Percentiles rank a stretch among this genome's conserved stretches.
These are phyloP conservation scores for Pitta sordida DNA, from an alignment of 2,113 vertebrate species.

Conservation along the genomic window DNA sequence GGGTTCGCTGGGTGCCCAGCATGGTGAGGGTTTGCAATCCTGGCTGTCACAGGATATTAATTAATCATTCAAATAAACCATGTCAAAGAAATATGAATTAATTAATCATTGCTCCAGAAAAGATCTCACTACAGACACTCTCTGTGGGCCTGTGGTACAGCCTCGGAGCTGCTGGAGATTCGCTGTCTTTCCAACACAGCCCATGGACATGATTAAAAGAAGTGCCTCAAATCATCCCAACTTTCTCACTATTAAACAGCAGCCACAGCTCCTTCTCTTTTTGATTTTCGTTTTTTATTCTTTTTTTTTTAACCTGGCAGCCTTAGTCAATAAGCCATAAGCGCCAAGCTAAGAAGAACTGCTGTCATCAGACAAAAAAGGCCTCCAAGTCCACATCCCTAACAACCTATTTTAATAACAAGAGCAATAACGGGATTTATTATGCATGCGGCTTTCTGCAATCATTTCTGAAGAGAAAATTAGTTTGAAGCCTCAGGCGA, in stretches of 20 bases:
- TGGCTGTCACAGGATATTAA: neutral
- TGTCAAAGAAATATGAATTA: neutral
- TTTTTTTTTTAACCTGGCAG: conserved; percentile 16
- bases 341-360: conserved; percentile 63
- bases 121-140: neutral
- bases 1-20: neutral
- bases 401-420: conserved; percentile 78
- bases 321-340: conserved; percentile 63
- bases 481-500: conserved; percentile 80
- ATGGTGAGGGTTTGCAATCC: neutral
- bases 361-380: conserved; percentile 66
- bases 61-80: conserved; percentile 15
- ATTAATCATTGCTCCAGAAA: conserved; percentile 25
- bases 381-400: conserved; percentile 66
- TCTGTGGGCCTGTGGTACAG: neutral
- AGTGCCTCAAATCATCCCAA: conserved; percentile 43
- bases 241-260: conserved; percentile 47
- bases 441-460: conserved; percentile 77
- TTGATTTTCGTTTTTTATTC: conserved; percentile 28
- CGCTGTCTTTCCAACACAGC: neutral
- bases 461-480: conserved; percentile 80
- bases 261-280: conserved; percentile 34
- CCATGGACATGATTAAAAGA: conserved; percentile 51
- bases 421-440: conserved; percentile 80
- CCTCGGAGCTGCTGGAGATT: neutral